Evolutionary conservation across 2,113 vertebrate species (phyloP).

Genomic region (Carettochelys insculpta): DNA sequence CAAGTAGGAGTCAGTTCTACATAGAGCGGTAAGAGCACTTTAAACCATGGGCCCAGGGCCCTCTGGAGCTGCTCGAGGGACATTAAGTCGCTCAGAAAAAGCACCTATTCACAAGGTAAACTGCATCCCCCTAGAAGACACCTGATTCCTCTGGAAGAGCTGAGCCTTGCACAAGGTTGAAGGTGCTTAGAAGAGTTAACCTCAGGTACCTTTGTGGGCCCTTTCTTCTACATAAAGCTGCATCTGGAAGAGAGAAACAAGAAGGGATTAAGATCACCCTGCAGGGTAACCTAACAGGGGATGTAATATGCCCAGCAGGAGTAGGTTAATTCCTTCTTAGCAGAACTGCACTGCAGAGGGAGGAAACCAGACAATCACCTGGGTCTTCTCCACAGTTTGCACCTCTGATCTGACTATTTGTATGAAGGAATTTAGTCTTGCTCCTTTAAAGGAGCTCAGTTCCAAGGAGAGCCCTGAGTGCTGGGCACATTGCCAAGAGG

Average conservation of each 20-base stretch:
- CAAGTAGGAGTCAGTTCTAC: slow-evolving; percentile 52
- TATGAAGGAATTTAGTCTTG: background rate
- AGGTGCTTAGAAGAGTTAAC: background rate
- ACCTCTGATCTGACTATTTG: background rate
- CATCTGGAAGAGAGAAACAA: slow-evolving; percentile 81
- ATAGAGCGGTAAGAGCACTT: slow-evolving; percentile 77
- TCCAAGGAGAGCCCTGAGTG: background rate
- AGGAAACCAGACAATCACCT: background rate
- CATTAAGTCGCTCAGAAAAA: slow-evolving; percentile 3
- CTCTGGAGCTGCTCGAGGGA: slow-evolving; percentile 15
- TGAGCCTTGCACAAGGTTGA: slow-evolving; percentile 19
- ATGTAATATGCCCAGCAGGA: background rate
- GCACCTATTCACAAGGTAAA: background rate
- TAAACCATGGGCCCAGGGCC: slow-evolving; percentile 40
- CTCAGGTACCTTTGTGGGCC: slow-evolving; percentile 88
- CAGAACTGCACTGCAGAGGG: background rate
- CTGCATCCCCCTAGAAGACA: background rate
- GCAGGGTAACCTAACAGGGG: background rate
- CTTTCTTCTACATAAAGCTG: slow-evolving; percentile 97
- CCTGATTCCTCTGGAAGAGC: slow-evolving; percentile 38
- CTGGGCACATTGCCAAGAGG: background rate
- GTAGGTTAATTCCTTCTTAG: background rate
- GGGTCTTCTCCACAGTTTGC: background rate
- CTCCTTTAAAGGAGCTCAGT: background rate
- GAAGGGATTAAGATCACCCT: background rate